These are phyloP conservation scores for Gymnocypris eckloni DNA, from an alignment of 2,797 vertebrate species.

Conservation along the genomic window DNA sequence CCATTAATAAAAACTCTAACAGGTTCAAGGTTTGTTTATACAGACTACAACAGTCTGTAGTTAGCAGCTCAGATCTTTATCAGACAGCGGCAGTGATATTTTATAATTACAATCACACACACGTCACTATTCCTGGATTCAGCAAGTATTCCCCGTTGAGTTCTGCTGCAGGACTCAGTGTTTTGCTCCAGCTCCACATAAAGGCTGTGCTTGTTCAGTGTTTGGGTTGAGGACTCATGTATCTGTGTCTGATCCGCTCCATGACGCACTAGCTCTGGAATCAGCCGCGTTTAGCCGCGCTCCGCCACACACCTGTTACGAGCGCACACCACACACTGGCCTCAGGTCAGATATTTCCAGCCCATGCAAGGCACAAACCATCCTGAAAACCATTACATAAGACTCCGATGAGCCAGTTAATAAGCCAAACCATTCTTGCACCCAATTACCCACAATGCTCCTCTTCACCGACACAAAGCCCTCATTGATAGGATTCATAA, in stretches of 20 bases:
- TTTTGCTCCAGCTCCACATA: slow-evolving; percentile 38
- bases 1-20: neutral
- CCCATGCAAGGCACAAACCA: neutral
- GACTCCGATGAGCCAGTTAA: slow-evolving; percentile 11
- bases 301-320: slow-evolving; percentile 28
- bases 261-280: slow-evolving; percentile 32
- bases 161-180: neutral
- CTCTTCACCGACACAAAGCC: slow-evolving; percentile 59
- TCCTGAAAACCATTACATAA: slow-evolving; percentile 53
- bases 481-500: slow-evolving; percentile 59
- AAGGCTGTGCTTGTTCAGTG: slow-evolving; percentile 25
- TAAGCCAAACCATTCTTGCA: slow-evolving; percentile 52
- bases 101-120: neutral
- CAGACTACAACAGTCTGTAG: neutral
- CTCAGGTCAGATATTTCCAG: slow-evolving; percentile 43
- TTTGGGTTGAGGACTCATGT: slow-evolving; percentile 30
- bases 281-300: neutral
- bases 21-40: neutral
- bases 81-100: neutral
- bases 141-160: neutral
- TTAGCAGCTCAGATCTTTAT: neutral
- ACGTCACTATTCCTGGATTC: neutral
- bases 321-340: slow-evolving; percentile 22
- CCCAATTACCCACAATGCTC: slow-evolving; percentile 59
- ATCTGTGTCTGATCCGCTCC: slow-evolving; percentile 22